Evolutionary conservation across 2,113 vertebrate genomes (phyloP).

Genomic region (Mirounga angustirostris): DNA sequence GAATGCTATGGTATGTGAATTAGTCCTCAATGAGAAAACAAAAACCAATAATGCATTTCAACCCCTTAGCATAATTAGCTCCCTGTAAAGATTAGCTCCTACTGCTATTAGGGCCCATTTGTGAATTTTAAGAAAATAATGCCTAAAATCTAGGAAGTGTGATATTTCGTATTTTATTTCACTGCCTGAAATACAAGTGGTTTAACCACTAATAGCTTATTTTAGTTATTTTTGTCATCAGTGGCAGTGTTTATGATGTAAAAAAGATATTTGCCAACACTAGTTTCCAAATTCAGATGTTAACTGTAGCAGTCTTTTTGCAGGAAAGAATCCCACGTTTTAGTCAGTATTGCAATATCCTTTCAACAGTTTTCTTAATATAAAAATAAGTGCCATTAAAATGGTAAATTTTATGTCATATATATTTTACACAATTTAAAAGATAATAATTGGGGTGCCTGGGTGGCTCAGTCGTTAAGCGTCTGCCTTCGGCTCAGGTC

Average conservation of each 20-base stretch:
- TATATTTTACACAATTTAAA: neutral
- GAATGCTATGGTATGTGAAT: neutral
- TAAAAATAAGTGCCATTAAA: slow-evolving; percentile 23
- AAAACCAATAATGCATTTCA: neutral
- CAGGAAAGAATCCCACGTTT: neutral
- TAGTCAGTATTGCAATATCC: neutral
- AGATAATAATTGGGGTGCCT: neutral
- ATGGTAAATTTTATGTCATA: neutral
- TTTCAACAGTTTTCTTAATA: neutral
- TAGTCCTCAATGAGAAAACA: neutral
- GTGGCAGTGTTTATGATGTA: neutral
- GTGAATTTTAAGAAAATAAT: slow-evolving; percentile 11
- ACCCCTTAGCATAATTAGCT: too few relatives aligned
- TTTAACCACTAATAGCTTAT: neutral
- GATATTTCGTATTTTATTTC: neutral
- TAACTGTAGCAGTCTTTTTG: neutral
- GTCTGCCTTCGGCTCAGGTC: too few relatives aligned
- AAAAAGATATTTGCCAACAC: neutral
- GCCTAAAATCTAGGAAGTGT: neutral
- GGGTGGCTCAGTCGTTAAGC: too few relatives aligned
- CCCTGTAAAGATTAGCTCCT: neutral
- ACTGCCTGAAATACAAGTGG: neutral
- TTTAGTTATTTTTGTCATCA: neutral
- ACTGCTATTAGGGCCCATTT: neutral
- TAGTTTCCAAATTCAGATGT: neutral